Conservation (phyloP, 2,113 vertebrate genomes). For the Macrotis lagotis region DNA sequence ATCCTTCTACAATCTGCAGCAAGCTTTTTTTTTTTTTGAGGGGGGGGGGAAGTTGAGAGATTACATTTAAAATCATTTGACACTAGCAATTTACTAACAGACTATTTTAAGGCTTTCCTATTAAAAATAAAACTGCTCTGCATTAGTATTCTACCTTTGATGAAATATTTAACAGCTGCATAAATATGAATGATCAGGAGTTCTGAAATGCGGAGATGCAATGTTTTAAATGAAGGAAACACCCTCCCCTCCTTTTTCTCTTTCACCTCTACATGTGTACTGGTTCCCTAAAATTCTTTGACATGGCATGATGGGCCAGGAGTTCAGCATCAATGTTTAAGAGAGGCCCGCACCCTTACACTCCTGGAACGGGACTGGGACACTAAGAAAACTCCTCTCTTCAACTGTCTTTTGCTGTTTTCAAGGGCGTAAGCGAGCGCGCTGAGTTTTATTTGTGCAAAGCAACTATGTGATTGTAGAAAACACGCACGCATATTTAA, state of each 20-base stretch:
- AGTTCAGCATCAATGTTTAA: not conserved
- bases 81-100: conserved; percentile 62
- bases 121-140: conserved; percentile 60
- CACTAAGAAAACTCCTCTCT: conserved; percentile 30
- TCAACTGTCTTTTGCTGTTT: not conserved
- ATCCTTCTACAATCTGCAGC: conserved; percentile 89
- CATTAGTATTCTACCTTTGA: conserved; percentile 58
- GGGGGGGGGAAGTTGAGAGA: conserved; percentile 4
- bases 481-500: not conserved
- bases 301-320: not conserved
- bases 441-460: not conserved
- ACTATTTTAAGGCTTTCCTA: conserved; percentile 68
- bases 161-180: conserved; percentile 60
- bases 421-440: conserved; percentile 29
- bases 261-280: conserved; percentile 51
- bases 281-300: conserved; percentile 32
- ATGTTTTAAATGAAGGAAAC: conserved; percentile 57
- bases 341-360: conserved; percentile 21
- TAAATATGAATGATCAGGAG: conserved; percentile 73
- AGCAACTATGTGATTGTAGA: conserved; percentile 19
- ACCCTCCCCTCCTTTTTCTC: conserved; percentile 6
- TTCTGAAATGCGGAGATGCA: conserved; percentile 44
- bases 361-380: not conserved
- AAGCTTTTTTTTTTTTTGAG: conserved; percentile 50
- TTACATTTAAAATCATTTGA: conserved; percentile 40